Evolutionary conservation across 53 echinoderm and acorn worm species (phyloP), one percentile per base, ranked within the genome.

Genomic region (Holothuria scabra): DNA sequence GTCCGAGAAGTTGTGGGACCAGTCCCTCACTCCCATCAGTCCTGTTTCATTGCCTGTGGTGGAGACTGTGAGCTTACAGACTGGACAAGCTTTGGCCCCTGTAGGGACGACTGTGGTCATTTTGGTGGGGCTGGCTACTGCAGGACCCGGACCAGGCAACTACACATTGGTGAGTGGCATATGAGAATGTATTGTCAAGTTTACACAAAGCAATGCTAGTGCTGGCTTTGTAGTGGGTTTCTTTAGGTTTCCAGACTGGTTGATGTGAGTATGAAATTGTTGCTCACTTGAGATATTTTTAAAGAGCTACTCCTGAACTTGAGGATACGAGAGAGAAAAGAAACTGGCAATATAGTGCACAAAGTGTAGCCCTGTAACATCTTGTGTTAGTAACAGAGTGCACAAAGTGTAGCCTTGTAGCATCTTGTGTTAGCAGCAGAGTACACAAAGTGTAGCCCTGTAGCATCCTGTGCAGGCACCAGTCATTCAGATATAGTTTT

Each of bases 31-130:
- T 83, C 92, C 56, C 89, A 87, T 76, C 93, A 92, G 89, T 85
- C 86, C 44, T 97, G 99, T 55, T 91, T 89, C 56, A 63, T 94
- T 5, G 90, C 99, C 18, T 97, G 99, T 66, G 91, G 88, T 19
- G 99, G 99, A 7, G 99, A 97, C 80, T 97, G 99, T 60, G 86
- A 86, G 22, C 92, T 97, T 16, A 90, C 99, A 0, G 94, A 88
- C 3, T 97, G 99, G 99, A 88, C 94, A 1, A 82, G 65, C 37
- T 95, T 86, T 28, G 94, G 94, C 12, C 92, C 94, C 6, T 97
- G 99, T 59, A 63, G 76, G 59, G 63, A 76, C 29, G 84, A 91
- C 82, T 97, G 99, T 31, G 92, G 92, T 4, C 20, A 49, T 6
- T 64, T 81, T 20, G 75, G 74, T 8, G 68, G 86, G 25, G 52